Conservation (phyloP, 2,888 invertebrate genomes). For the Melangyna quadrimaculata region DNA sequence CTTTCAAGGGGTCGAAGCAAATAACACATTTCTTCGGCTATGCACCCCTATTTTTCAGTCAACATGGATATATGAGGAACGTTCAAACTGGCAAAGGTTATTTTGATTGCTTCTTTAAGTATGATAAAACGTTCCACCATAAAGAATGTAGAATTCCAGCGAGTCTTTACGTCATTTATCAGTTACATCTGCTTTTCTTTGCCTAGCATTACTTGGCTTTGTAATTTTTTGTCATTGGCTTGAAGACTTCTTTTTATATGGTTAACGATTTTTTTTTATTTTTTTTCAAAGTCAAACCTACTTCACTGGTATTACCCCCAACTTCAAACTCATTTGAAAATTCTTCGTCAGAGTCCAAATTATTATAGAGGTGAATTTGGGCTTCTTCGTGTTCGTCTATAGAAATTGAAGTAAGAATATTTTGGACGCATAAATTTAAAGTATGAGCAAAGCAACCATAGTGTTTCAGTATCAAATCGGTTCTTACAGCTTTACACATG, state of each 20-base stretch:
- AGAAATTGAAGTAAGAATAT: neutral
- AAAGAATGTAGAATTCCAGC: constrained; percentile 20
- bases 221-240: neutral
- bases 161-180: constrained; percentile 8
- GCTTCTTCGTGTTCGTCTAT: neutral
- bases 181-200: constrained; percentile 1
- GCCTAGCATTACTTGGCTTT: constrained; percentile 24
- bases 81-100: constrained; percentile 1
- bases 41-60: too few species aligned
- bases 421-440: constrained; percentile 8
- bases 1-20: too few species aligned
- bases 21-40: too few species aligned
- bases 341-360: neutral
- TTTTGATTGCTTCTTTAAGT: constrained; percentile 18
- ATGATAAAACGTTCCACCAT: neutral
- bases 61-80: too few species aligned
- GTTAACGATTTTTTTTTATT: too few species aligned
- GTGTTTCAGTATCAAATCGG: neutral
- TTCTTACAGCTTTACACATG: neutral
- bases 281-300: too few species aligned
- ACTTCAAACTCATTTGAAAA: neutral
- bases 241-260: constrained; percentile 10
- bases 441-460: constrained; percentile 1
- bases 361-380: neutral
- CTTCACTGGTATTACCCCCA: neutral